Base-by-base conservation (phyloP, 1,140 invertebrate genomes). In the Cyclina sinensis region DNA sequence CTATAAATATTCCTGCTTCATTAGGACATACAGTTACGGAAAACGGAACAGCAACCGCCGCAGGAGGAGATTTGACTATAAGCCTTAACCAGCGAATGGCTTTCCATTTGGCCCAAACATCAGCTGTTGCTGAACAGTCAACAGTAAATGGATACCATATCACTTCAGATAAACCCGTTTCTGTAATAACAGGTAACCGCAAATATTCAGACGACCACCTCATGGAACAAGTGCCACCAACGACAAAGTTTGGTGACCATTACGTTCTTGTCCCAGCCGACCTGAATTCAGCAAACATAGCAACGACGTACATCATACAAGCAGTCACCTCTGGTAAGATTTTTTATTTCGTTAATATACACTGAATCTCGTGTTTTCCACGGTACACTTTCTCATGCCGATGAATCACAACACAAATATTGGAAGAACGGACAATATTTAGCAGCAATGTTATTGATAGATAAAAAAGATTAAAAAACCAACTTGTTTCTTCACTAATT, bases 241-340 rank as follows among this genome's bases (percentile, higher is more conserved):
- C 39, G 14, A 51, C 9, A 1, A 84, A 48, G 21, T 48, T 57
- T 27, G 82, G 68, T 11, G 37, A 4, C 3, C 46, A 84, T 21
- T 74, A 84, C 68, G 68, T 84, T n/a, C 62, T 84, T 37, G 21
- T 70, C 16, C 62, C 82, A 14, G 65, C 27, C 14, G 62, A 68
- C n/a, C 39, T 46, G 0, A 7, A 0, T 1, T 12, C 5, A 30
- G 68, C 73, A 16, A 35, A 43, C 3, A 32, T 18, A 54, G 14
- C 30, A 9, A 84, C 82, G 32, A 73, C 62, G 2, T 84, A 74
- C 54, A 73, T 84, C 68, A 57, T 84, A 18, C 82, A 84, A 57
- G 37, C 82, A 0, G 51, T 84, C 5, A 7, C 1, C 0, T 7
- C n/a, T 30, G 82, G 82, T 84, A 11, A 59, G 16, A 18, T 78